Evolutionary conservation across 2,797 vertebrate genomes (phyloP).

Genomic region (Sebastolobus altivelis): DNA sequence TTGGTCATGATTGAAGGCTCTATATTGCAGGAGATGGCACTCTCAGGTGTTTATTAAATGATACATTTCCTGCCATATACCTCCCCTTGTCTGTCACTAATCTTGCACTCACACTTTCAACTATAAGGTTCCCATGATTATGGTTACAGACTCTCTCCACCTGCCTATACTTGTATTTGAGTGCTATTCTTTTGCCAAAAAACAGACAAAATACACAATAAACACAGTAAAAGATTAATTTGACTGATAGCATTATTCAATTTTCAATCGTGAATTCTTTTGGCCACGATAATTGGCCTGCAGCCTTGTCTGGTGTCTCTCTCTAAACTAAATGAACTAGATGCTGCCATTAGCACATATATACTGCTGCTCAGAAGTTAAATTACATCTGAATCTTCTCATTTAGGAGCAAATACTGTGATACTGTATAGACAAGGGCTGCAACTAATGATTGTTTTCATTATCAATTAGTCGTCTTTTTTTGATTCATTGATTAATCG

Average conservation of each 20-base stretch:
- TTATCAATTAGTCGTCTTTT: too few species aligned
- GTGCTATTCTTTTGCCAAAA: too few species aligned
- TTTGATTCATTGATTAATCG: not conserved
- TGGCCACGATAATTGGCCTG: not conserved
- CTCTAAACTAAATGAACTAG: not conserved
- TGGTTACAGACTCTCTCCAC: not conserved
- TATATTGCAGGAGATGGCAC: not conserved
- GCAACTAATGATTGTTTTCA: not conserved
- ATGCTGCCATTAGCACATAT: not conserved
- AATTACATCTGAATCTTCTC: not conserved
- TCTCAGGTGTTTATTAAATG: not conserved
- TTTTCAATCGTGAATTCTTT: too few species aligned
- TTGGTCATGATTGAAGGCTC: not conserved
- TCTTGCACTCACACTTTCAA: too few species aligned
- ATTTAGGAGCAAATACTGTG: not conserved
- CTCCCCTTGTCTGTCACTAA: not conserved
- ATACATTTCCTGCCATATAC: not conserved
- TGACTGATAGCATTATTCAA: too few species aligned
- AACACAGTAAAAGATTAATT: too few species aligned
- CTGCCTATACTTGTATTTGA: too few species aligned
- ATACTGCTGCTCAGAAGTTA: not conserved
- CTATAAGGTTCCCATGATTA: not conserved
- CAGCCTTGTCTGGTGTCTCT: not conserved
- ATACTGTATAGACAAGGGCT: too few species aligned
- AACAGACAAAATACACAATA: too few species aligned